These are phyloP conservation scores for Euspilapteryx auroguttella DNA, from an alignment of 2,888 invertebrate genomes.

Conservation along the genomic window DNA sequence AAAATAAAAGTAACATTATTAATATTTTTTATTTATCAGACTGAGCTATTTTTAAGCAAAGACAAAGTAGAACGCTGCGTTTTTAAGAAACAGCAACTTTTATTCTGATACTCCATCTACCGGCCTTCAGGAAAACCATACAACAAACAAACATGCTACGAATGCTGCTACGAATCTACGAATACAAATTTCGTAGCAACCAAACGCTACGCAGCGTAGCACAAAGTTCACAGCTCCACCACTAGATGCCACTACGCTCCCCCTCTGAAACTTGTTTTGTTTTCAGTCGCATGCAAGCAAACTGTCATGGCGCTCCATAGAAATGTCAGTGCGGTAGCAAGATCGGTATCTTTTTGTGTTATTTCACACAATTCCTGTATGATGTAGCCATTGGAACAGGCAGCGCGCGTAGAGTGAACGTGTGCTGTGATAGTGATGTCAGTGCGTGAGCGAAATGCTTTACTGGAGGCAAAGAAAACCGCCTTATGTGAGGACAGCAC, in stretches of 20 bases:
- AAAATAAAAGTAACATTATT: too few relatives aligned
- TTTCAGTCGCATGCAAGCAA: constrained; percentile 37
- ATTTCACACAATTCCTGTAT: constrained; percentile 40
- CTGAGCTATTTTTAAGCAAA: too few relatives aligned
- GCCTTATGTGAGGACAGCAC: constrained; percentile 53
- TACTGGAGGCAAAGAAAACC: constrained; percentile 26
- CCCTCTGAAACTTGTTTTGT: constrained; percentile 42
- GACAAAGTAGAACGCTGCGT: too few relatives aligned
- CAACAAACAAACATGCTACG: not conserved
- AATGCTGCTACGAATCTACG: not conserved
- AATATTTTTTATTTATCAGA: too few relatives aligned
- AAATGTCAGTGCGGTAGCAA: constrained; percentile 47
- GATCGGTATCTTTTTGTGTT: constrained; percentile 24
- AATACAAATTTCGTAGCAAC: not conserved
- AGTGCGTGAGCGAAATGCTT: constrained; percentile 27
- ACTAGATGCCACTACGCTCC: constrained; percentile 19
- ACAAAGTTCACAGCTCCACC: constrained; percentile 11
- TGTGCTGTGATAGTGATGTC: constrained; percentile 45
- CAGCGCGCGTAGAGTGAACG: constrained; percentile 30
- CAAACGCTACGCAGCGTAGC: too few relatives aligned
- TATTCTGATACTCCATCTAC: too few relatives aligned
- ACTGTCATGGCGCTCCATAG: constrained; percentile 52
- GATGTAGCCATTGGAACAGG: constrained; percentile 47
- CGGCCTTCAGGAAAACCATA: too few relatives aligned
- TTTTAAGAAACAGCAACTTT: too few relatives aligned